These are phyloP conservation scores for Ephialtes manifestator DNA, from an alignment of 2,888 invertebrate genomes.

Conservation along the genomic window DNA sequence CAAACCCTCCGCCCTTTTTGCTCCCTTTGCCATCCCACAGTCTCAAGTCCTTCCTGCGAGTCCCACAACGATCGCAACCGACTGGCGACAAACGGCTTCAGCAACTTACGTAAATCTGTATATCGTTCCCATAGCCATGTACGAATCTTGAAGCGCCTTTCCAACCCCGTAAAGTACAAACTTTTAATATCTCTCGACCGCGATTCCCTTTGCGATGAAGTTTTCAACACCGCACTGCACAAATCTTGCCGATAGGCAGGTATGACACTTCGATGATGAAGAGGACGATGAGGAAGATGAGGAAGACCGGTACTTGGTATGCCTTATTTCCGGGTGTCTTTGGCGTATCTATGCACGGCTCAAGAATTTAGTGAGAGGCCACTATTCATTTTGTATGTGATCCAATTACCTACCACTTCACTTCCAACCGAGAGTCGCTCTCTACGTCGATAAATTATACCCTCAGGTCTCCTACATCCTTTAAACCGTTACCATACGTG, in stretches of 20 bases:
- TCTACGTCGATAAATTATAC: constrained; percentile 60
- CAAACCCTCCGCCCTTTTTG: constrained; percentile 45
- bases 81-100: constrained; percentile 63
- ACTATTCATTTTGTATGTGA: constrained; percentile 30
- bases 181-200: constrained; percentile 39
- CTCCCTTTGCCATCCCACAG: constrained; percentile 24
- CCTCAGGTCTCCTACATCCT: constrained; percentile 50
- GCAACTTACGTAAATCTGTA: constrained; percentile 48
- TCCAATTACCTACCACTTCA: constrained; percentile 27
- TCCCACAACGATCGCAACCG: neutral
- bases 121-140: constrained; percentile 35
- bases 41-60: constrained; percentile 7
- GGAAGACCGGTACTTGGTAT: neutral
- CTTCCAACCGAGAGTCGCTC: constrained; percentile 34
- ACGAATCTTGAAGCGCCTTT: neutral
- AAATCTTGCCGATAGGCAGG: neutral
- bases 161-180: constrained; percentile 12
- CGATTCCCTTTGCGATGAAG: constrained; percentile 23
- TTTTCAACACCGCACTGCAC: constrained; percentile 16
- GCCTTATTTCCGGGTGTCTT: neutral
- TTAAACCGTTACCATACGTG: constrained; percentile 54
- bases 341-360: neutral
- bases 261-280: constrained; percentile 1
- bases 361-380: constrained; percentile 16
- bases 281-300: neutral